Percentiles rank a stretch among this genome's conserved stretches.
phyloP scores from a whole-genome alignment of 1,140 invertebrate species.

The Pentalonia nigronervosa region DNA sequence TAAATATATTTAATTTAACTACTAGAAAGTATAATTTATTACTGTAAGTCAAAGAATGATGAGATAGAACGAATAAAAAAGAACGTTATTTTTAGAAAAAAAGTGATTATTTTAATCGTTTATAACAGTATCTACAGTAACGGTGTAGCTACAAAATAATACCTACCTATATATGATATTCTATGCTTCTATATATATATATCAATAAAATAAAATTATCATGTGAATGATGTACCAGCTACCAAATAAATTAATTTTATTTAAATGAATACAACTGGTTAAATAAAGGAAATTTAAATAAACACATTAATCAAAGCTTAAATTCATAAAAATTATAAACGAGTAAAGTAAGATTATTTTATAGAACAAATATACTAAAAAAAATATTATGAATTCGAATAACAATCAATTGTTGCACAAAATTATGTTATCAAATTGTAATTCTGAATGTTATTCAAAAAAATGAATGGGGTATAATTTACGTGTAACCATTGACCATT shows the following conservation, averaged over 20 bases:
- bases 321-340: neutral
- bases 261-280: neutral
- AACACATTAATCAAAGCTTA: neutral
- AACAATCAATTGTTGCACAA: neutral
- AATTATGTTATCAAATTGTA: neutral
- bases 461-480: neutral
- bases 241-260: neutral
- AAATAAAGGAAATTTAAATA: neutral
- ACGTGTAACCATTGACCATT: neutral
- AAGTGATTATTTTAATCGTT: neutral
- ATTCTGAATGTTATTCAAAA: neutral
- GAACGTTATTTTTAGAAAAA: neutral
- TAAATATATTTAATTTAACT: slow-evolving; percentile 22
- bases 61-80: neutral
- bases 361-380: neutral
- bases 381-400: neutral
- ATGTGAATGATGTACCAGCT: neutral
- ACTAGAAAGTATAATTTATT: slow-evolving; percentile 32
- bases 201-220: neutral
- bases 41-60: neutral
- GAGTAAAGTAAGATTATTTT: neutral
- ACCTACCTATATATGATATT: neutral
- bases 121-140: neutral
- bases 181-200: neutral
- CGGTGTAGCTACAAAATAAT: neutral